Evolutionary conservation across 2,113 vertebrate genomes (phyloP).

Genomic region (Toxostoma redivivum): DNA sequence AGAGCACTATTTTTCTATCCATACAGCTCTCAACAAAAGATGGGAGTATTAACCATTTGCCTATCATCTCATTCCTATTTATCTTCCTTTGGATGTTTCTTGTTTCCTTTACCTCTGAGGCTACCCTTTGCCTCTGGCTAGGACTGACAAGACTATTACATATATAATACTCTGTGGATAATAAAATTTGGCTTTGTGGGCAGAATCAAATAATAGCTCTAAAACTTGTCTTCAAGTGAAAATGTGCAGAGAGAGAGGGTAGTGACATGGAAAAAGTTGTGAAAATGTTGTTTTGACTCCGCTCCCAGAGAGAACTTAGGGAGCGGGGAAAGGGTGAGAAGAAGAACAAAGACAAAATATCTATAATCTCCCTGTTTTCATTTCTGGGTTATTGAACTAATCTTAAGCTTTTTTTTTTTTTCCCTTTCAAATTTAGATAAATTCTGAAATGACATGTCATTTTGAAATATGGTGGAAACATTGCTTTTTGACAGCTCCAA

Average conservation of each 20-base stretch:
- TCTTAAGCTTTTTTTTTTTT: not conserved
- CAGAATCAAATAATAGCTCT: constrained; percentile 24
- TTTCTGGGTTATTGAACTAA: constrained; percentile 30
- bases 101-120: constrained; percentile 37
- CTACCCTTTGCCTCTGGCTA: constrained; percentile 13
- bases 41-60: constrained; percentile 15
- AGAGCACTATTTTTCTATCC: not conserved
- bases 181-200: constrained; percentile 34
- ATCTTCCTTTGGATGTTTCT: constrained; percentile 22
- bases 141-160: constrained; percentile 28
- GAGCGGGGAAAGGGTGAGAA: not conserved
- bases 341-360: constrained; percentile 5
- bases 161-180: constrained; percentile 6
- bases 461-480: constrained; percentile 20
- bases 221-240: constrained; percentile 37
- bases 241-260: constrained; percentile 9
- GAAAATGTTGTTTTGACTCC: constrained; percentile 40
- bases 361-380: not conserved
- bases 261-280: constrained; percentile 40
- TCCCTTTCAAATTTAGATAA: not conserved
- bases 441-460: constrained; percentile 8
- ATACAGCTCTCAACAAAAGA: not conserved
- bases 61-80: constrained; percentile 4
- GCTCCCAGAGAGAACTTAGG: not conserved
- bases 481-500: constrained; percentile 15